Base-by-base conservation (phyloP, 2,113 vertebrate species). In the Rynchops niger region DNA sequence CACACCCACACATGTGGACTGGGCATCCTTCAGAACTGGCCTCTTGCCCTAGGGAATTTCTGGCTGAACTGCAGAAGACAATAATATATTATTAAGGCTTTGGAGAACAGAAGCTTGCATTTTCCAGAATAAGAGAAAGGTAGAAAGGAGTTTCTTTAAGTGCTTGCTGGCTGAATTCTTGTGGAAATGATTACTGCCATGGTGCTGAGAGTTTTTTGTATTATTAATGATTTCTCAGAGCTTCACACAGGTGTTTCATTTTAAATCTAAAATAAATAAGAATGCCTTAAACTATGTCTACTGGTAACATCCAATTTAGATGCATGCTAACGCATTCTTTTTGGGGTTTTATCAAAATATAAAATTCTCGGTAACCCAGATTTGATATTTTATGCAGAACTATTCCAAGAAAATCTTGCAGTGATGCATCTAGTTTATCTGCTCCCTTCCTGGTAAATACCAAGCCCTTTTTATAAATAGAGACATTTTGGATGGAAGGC, bases 381-480 rank as follows among this genome's bases (percentile, higher is more conserved):
- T 93, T 43, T 78, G 8, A 43, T 91, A n/a, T 88, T 90, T 92
- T 40, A 70, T 71, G 59, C 16, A 90, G n/a, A 94, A 94, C 65
- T 88, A 65, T 86, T 92, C 81, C 82, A 90, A 94, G 70, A 93
- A 94, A 86, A 90, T 82, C 43, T 93, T 92, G 45, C 76, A 96
- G 72, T 56, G 70, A 77, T 67, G 59, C 55, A 83, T 92, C 83
- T 90, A 67, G 71, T 86, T 97, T 72, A 50, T 85, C 85, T 80
- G 27, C 80, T 96, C 80, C 84, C 58, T 87, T 90, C 71, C 81
- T 88, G 52, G 82, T 95, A 97, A 93, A 96, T 76, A 96, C 40
- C 70, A 85, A 92, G 59, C 10, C 72, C 42, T 95, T 95, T 72
- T 95, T 66, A 91, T 78, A 95, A 95, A 97, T 47, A 97, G 92